A percentile compares a stretch with the other conserved stretches of the same genome.
Evolutionary conservation across 2,888 invertebrate genomes (phyloP).

Genomic region (Teinopalpus imperialis): DNA sequence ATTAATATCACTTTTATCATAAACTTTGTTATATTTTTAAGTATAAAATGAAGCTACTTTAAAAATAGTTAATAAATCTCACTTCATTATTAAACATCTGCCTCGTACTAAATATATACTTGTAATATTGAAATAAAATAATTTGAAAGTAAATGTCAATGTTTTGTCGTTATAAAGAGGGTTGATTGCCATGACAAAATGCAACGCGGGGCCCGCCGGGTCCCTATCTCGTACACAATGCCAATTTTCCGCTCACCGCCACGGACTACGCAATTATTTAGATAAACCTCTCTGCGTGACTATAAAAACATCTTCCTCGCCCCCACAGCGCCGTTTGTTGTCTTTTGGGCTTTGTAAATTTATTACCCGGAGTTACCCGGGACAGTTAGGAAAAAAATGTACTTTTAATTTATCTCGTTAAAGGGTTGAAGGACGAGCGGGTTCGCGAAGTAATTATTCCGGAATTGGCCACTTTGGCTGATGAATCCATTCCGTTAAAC

Average conservation of each 20-base stretch:
- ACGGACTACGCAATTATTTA: constrained; percentile 81
- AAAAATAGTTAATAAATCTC: too few relatives aligned
- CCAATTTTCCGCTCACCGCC: constrained; percentile 81
- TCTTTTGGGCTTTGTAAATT: constrained; percentile 80
- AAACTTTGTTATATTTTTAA: too few relatives aligned
- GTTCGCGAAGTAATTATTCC: constrained; percentile 80
- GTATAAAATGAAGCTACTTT: too few relatives aligned
- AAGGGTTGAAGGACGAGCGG: constrained; percentile 80
- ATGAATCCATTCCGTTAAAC: constrained; percentile 74
- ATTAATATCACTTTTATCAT: too few relatives aligned
- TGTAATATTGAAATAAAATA: constrained; percentile 9
- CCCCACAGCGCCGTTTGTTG: constrained; percentile 70
- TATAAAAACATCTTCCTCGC: constrained; percentile 80
- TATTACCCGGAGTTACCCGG: constrained; percentile 72
- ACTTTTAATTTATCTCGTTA: constrained; percentile 83
- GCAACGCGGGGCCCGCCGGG: constrained; percentile 30
- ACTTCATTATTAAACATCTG: too few relatives aligned
- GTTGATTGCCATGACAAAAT: constrained; percentile 35
- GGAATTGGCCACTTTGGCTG: constrained; percentile 80
- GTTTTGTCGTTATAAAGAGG: constrained; percentile 32
- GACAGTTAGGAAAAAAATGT: constrained; percentile 79
- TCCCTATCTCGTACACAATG: constrained; percentile 53
- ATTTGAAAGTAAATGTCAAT: constrained; percentile 27
- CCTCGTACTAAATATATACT: constrained; percentile 12
- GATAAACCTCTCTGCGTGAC: constrained; percentile 81